These are phyloP conservation scores for Eunapius fragilis DNA, from an alignment of 37 sponge, comb jelly and placozoan species.

Conservation along the genomic window DNA sequence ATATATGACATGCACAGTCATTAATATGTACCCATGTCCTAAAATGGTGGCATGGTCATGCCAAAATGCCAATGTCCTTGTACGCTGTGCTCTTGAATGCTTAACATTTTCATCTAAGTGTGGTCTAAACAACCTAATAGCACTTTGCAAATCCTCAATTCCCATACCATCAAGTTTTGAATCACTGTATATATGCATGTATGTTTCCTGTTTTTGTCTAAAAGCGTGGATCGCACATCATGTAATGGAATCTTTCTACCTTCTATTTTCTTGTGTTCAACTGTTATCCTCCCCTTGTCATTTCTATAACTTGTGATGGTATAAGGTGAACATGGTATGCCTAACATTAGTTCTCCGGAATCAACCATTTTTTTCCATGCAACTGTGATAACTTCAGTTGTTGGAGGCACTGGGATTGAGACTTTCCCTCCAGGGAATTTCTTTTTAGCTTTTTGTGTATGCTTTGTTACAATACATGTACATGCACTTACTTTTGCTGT, in stretches of 20 bases:
- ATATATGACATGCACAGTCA: conserved; percentile 35
- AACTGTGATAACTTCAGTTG: background rate
- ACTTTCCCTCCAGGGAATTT: conserved; percentile 11
- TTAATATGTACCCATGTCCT: conserved; percentile 26
- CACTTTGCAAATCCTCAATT: too few species aligned
- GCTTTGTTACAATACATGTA: background rate
- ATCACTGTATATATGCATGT: conserved; percentile 42
- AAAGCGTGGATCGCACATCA: conserved; percentile 21
- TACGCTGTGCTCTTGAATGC: conserved; percentile 7
- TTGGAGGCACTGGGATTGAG: conserved; percentile 18
- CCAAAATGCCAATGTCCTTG: conserved; percentile 32
- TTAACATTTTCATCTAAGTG: background rate
- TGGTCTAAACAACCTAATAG: too few species aligned
- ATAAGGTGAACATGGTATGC: conserved; percentile 30
- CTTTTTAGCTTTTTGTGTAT: background rate
- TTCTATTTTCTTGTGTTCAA: conserved; percentile 11
- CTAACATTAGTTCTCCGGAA: conserved; percentile 19
- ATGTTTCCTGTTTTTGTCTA: conserved; percentile 8
- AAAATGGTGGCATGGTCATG: conserved; percentile 38
- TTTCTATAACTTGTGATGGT: conserved; percentile 3
- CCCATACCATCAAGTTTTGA: conserved; percentile 7
- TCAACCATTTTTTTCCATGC: conserved; percentile 30
- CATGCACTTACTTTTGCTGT: conserved; percentile 10
- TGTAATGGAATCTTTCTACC: conserved; percentile 42
- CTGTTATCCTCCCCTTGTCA: conserved; percentile 10